phyloP scores from a whole-genome alignment of 2,113 vertebrate genomes.

The Erythrocercus mccallii region DNA sequence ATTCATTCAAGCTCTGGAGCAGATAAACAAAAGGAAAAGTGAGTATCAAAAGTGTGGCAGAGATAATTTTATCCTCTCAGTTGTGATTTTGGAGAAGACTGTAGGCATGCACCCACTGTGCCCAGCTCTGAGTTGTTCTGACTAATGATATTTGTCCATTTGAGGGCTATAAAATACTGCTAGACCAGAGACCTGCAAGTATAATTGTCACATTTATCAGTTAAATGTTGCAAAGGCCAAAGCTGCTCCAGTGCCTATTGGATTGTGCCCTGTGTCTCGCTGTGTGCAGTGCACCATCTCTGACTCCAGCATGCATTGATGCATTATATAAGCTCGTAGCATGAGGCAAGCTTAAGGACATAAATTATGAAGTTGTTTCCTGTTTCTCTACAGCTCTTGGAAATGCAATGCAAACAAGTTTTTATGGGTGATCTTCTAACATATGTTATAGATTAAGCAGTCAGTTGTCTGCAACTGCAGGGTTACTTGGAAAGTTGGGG shows the following conservation, averaged over 20 bases:
- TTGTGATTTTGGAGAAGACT: not conserved
- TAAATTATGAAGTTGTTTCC: not conserved
- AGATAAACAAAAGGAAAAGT: not conserved
- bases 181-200: not conserved
- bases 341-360: not conserved
- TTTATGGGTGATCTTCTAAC: not conserved
- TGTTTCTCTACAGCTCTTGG: not conserved
- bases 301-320: fast-evolving
- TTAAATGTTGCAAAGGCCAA: not conserved
- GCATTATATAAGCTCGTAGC: not conserved
- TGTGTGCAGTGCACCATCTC: not conserved
- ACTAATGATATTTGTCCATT: not conserved
- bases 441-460: not conserved
- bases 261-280: not conserved
- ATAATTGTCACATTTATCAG: not conserved
- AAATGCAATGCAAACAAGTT: not conserved
- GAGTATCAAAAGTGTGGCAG: not conserved
- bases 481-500: not conserved
- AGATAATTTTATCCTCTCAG: not conserved
- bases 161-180: not conserved
- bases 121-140: not conserved
- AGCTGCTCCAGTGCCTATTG: not conserved
- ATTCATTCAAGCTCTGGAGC: not conserved
- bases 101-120: not conserved
- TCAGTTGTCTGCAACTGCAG: not conserved